Base-by-base conservation (phyloP, 2,888 invertebrate species). In the Folsomia manolachei region DNA sequence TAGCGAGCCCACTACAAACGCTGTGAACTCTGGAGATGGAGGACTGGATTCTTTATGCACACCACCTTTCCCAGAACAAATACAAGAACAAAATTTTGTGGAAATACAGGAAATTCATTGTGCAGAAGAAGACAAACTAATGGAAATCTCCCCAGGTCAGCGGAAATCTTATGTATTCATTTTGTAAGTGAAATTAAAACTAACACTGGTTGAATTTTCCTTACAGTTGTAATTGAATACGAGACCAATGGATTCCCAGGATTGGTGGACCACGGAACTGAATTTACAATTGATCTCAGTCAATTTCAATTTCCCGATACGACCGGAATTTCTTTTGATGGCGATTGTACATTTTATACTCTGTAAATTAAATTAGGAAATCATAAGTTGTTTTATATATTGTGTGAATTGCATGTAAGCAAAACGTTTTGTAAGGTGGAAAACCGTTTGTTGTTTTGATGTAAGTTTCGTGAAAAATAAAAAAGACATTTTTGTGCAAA, bases 251-350 rank as follows among this genome's bases (percentile, higher is more conserved):
- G 71, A 63, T 66, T 74, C 27, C 71, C 71, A 52, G n/a, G n/a
- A n/a, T n/a, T n/a, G n/a, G n/a, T n/a, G n/a, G n/a, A n/a, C n/a
- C n/a, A n/a, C n/a, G 25, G 71, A 53, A 65, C 69, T 1, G 71
- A 72, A 60, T 74, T 71, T 21, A 74, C 74, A 2, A 71, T 74
- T 60, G 71, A 74, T 61, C 64, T 74, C 4, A 70, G 60, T 18
- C 71, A 71, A 2, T 61, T 74, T 18, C 69, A 53, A 19, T 70
- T 74, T 67, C 74, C 74, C 18, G 74, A 74, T 9, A 65, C 71
- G 1, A 69, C 70, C 1, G 18, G 71, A 21, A 62, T 74, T 21
- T 69, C 69, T 53, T 72, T 74, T 63, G 71, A 74, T 27, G 74
- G 71, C 25, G 62, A 71, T 18, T 39, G 39, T 39, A 39, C 39